Evolutionary conservation across 2,113 vertebrate species (phyloP), one percentile per base, ranked within the genome.

Genomic region (Antigone vipio): DNA sequence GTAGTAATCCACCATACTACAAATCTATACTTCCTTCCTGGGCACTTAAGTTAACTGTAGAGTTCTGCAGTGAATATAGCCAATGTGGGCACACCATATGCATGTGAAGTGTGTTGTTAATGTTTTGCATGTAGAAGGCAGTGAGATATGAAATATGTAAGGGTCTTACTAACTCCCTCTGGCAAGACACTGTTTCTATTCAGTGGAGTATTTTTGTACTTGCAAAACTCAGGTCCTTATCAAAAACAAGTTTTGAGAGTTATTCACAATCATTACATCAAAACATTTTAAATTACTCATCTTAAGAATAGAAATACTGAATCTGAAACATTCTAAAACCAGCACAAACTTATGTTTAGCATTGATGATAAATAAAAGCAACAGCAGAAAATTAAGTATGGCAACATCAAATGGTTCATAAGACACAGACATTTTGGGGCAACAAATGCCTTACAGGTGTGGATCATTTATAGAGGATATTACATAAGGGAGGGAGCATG

Each of bases 401-500:
- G 75, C 32, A 67, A 63, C 23, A 81, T n/a, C n/a, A 49, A 40
- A 71, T 30, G 32, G n/a, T 17, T 60, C 50, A 15, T 21, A 34
- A 60, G 15, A 59, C 52, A 63, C 17, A n/a, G 13, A 44, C 5
- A 19, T 24, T 21, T 30, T 17, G 18, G 35, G 45, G 34, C 56
- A 44, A 64, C 1, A 6, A 73, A 53, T 53, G 29, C 59, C 72
- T 73, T 76, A 26, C 4, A 69, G 55, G 10, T 56, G 49, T 49
- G 23, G 30, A 68, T 44, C 47, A 72, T 78, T 89, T 72, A 30
- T 0, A 64, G 52, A 72, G 11, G 2, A 17, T 9, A 40, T 35
- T 68, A 69, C 2, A 0, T 62, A 50, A 52, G 34, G 11, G 9
- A 78, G 9, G 23, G 34, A 81, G 69, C 79, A 67, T 0, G 2